A percentile compares a stretch with the other conserved stretches of the same genome.
Evolutionary conservation across 2,113 vertebrate species (phyloP).

Genomic region (Tricholaema leucomelas): DNA sequence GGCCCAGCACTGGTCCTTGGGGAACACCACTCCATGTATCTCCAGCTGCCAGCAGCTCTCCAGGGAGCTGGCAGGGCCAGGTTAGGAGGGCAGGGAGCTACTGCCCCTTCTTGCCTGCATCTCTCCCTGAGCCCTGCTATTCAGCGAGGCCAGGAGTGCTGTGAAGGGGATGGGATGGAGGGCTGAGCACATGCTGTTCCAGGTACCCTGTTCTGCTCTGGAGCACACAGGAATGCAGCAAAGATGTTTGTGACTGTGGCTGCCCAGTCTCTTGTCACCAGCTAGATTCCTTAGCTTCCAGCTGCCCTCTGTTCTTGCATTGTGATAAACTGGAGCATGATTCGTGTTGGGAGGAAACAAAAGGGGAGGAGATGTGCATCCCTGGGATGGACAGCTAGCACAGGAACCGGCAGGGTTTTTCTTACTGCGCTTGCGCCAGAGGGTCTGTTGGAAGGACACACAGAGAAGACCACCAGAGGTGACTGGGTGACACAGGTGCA

Average conservation of each 20-base stretch:
- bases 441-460: too few species aligned
- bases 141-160: not conserved
- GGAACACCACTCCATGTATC: not conserved
- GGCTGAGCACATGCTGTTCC: not conserved
- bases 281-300: not conserved
- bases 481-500: too few species aligned
- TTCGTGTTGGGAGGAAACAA: too few species aligned
- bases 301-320: not conserved
- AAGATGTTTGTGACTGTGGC: not conserved
- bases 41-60: fast-evolving
- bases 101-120: not conserved
- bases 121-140: not conserved
- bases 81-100: not conserved
- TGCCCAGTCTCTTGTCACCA: not conserved
- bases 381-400: too few species aligned
- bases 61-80: fast-evolving
- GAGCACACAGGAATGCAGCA: not conserved
- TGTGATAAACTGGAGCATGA: too few species aligned
- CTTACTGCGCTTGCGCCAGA: too few species aligned
- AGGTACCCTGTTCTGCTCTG: too few species aligned
- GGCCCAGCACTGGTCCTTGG: too few species aligned
- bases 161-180: not conserved
- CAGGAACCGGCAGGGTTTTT: too few species aligned
- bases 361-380: too few species aligned
- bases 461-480: too few species aligned